phyloP scores from a whole-genome alignment of 2,113 vertebrate genomes.

The Propithecus coquereli region DNA sequence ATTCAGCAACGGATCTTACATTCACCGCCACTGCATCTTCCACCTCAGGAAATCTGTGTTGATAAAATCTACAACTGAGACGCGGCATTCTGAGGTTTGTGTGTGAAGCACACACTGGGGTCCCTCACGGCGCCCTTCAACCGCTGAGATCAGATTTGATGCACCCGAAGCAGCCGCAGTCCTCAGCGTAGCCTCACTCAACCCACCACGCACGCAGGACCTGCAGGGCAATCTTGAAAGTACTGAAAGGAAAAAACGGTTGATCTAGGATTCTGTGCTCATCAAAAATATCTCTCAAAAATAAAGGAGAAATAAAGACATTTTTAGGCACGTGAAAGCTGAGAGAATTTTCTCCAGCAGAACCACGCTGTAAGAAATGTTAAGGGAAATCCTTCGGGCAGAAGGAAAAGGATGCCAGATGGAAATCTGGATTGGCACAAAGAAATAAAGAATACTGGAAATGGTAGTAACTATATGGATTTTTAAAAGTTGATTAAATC shows the following conservation, averaged over 20 bases:
- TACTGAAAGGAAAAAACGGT: not conserved
- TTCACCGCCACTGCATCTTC: slow-evolving; percentile 99
- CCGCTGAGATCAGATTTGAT: not conserved
- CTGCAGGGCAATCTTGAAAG: not conserved
- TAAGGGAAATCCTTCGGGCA: not conserved
- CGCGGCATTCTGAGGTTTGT: slow-evolving; percentile 89
- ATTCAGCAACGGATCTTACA: slow-evolving; percentile 96
- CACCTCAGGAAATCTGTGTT: slow-evolving; percentile 98
- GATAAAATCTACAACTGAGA: slow-evolving; percentile 98
- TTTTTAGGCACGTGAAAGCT: not conserved
- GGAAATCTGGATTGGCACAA: not conserved
- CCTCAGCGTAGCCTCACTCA: slow-evolving; percentile 53
- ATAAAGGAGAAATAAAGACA: not conserved
- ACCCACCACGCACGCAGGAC: slow-evolving; percentile 42
- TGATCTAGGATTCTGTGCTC: not conserved
- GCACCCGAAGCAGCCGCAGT: not conserved
- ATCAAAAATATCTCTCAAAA: not conserved
- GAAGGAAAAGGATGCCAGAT: not conserved
- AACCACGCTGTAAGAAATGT: not conserved
- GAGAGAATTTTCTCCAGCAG: not conserved
- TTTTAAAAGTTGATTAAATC: not conserved
- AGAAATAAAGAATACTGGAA: not conserved
- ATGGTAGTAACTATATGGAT: not conserved
- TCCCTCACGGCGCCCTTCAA: not conserved
- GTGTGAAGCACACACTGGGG: not conserved